phyloP scores from a whole-genome alignment of 2,888 invertebrate species.

The Noctuana brunneofusca region DNA sequence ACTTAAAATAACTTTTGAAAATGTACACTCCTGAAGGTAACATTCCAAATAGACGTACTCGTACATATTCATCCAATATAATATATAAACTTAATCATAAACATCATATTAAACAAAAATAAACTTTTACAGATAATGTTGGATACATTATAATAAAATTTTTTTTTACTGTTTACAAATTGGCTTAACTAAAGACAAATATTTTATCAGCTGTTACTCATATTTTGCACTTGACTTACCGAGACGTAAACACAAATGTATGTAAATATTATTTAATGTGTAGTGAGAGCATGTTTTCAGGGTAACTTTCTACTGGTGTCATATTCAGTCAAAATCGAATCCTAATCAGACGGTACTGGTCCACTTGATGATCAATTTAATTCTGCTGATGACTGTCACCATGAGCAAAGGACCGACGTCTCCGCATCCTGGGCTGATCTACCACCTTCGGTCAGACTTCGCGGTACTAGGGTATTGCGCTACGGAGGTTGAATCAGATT shows the following conservation, averaged over 20 bases:
- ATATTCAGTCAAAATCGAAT: not conserved
- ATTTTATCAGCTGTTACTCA: conserved; percentile 26
- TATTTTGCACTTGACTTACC: conserved; percentile 15
- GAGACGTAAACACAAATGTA: conserved; percentile 10
- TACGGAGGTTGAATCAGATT: too few relatives aligned
- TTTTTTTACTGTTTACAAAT: conserved; percentile 3
- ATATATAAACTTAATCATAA: not conserved
- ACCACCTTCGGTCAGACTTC: too few relatives aligned
- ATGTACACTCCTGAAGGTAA: not conserved
- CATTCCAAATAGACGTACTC: not conserved
- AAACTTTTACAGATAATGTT: conserved; percentile 1
- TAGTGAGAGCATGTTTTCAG: not conserved
- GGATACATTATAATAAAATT: conserved; percentile 7
- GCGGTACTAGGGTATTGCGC: too few relatives aligned
- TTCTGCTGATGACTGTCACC: conserved; percentile 7
- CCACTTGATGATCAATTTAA: not conserved
- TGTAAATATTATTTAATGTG: not conserved
- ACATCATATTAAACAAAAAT: not conserved
- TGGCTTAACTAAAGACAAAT: conserved; percentile 16
- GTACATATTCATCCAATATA: not conserved
- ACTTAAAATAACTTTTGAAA: not conserved
- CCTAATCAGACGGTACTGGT: too few relatives aligned
- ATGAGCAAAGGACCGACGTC: not conserved
- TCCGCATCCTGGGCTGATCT: too few relatives aligned
- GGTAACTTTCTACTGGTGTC: not conserved